Evolutionary conservation across 2,888 invertebrate species (phyloP), one percentile per base, ranked within the genome.

Genomic region (Sarcophaga rosellei): DNA sequence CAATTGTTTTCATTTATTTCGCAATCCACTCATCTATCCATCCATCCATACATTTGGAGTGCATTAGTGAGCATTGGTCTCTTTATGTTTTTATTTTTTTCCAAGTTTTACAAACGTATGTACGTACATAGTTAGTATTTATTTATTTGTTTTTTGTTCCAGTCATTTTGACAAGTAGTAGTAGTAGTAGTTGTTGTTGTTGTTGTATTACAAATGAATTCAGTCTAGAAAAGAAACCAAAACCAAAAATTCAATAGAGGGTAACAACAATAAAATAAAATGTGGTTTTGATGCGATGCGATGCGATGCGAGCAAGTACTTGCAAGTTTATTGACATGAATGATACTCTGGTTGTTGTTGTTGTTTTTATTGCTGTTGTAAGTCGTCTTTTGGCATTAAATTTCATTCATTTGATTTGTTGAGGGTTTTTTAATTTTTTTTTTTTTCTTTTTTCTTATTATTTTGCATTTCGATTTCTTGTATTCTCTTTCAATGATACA

Each of bases 241-340:
- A 20, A 23, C 20, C 6, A 75, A 69, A 70, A 69, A 47, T 23
- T 65, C 20, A 44, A 53, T 21, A 23, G 57, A 23, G 17, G 61
- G 11, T 35, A n/a, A 78, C n/a, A n/a, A 57, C 21, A 74, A 45
- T 57, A 23, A 23, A 21, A 70, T 17, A 74, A 65, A 79, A 65
- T 86, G 86, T 59, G 86, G 86, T 86, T 84, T 81, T 72, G 62
- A 53, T 53, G 17, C 6, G 10, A 53, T 35, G 35, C 35, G 35
- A 35, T 25, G 25, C 4, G 25, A 25, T 35, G 35, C 35, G 8
- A 35, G 35, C 35, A 35, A 35, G 63, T 80, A 70, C 79, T 66
- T 66, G 44, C 35, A 65, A 81, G 84, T 84, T 81, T 86, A 86
- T 84, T 86, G 86, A 86, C 86, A 75, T 81, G 70, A 86, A 84